These are phyloP conservation scores for Psix sp. DNA, from an alignment of 1,140 invertebrate genomes.

Conservation along the genomic window DNA sequence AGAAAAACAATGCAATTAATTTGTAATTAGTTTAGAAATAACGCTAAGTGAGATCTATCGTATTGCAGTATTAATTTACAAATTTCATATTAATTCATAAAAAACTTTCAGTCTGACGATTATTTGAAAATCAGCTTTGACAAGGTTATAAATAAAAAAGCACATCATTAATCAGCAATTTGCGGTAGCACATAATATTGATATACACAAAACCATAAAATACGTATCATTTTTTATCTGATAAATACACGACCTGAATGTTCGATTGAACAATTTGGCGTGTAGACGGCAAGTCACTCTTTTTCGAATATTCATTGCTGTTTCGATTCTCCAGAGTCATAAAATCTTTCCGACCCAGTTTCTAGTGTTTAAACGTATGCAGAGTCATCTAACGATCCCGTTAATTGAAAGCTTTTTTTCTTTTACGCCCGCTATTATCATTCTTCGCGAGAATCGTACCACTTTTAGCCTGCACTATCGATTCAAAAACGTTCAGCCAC, in stretches of 20 bases:
- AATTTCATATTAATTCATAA: no score
- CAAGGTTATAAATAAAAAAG: no score
- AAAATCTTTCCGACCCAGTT: constrained; percentile 26
- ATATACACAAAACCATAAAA: no score
- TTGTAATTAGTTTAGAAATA: no score
- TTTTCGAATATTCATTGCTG: constrained; percentile 16
- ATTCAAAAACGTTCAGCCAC: not conserved
- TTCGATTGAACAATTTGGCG: constrained; percentile 14
- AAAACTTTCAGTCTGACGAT: no score
- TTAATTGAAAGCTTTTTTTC: constrained; percentile 23
- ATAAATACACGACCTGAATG: constrained; percentile 12
- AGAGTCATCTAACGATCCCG: constrained; percentile 26
- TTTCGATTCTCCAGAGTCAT: constrained; percentile 15
- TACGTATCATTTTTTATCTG: no score
- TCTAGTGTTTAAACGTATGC: constrained; percentile 4
- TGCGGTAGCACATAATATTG: no score
- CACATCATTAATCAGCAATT: no score
- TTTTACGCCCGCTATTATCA: constrained; percentile 6
- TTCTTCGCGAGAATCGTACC: not conserved
- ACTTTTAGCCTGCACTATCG: not conserved
- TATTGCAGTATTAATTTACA: no score
- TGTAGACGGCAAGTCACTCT: constrained; percentile 6
- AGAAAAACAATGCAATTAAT: no score
- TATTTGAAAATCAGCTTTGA: no score
- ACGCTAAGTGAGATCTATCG: no score